Conservation (phyloP, 2,797 vertebrate genomes). For the Pteronotus mesoamericanus region DNA sequence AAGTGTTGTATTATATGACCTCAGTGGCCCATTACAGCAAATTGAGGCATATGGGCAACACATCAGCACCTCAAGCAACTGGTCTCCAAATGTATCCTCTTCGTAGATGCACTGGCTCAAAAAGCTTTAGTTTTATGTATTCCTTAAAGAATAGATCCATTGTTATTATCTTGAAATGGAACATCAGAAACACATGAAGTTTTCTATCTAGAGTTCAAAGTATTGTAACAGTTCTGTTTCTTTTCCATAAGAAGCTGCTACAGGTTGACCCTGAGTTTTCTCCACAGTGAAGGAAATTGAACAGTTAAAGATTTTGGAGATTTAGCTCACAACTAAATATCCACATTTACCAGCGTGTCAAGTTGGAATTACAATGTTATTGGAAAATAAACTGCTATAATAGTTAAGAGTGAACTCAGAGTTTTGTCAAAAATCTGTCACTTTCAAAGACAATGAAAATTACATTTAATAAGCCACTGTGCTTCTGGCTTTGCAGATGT, state of each 20-base stretch:
- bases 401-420: background rate
- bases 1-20: background rate
- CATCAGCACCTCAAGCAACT: slow-evolving; percentile 1
- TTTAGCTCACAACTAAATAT: background rate
- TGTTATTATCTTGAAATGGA: slow-evolving; percentile 63
- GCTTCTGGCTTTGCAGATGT: slow-evolving; percentile 7
- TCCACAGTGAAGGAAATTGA: slow-evolving; percentile 4
- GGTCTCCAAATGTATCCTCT: slow-evolving; percentile 55
- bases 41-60: slow-evolving; percentile 53
- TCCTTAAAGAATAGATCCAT: slow-evolving; percentile 60
- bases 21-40: background rate
- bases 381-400: background rate
- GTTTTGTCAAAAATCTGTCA: slow-evolving; percentile 46
- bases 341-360: background rate
- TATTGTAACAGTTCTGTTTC: background rate
- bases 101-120: background rate
- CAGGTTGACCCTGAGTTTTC: background rate
- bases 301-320: slow-evolving; percentile 6
- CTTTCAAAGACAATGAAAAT: slow-evolving; percentile 40
- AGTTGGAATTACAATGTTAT: background rate
- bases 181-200: slow-evolving; percentile 63
- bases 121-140: slow-evolving; percentile 26
- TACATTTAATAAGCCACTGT: background rate
- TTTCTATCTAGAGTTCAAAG: slow-evolving; percentile 44
- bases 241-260: slow-evolving; percentile 10